phyloP scores from a whole-genome alignment of 2,797 vertebrate species.

The Dallia pectoralis region DNA sequence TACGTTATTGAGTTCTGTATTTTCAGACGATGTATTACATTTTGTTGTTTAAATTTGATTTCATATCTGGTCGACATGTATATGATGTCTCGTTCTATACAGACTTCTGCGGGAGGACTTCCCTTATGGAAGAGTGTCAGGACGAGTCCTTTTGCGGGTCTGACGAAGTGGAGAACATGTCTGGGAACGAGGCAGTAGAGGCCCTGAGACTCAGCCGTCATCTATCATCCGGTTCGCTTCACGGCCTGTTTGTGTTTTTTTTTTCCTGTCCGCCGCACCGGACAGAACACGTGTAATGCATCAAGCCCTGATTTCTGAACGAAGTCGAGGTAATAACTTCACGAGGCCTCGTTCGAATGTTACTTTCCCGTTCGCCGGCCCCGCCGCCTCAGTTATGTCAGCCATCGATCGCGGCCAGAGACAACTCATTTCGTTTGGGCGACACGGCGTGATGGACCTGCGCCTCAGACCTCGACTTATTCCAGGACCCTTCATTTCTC shows the following conservation, averaged over 20 bases:
- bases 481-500: slow-evolving; percentile 83
- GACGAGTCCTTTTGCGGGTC: background rate
- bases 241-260: slow-evolving; percentile 57
- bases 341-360: slow-evolving; percentile 64
- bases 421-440: slow-evolving; percentile 96
- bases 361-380: slow-evolving; percentile 34
- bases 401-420: slow-evolving; percentile 87
- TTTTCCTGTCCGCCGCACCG: slow-evolving; percentile 56
- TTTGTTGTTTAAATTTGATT: no score
- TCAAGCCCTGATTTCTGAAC: slow-evolving; percentile 84
- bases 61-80: no score
- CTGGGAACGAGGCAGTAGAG: slow-evolving; percentile 32
- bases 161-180: background rate
- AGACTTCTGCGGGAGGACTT: background rate
- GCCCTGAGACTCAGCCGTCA: slow-evolving; percentile 54
- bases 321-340: slow-evolving; percentile 82
- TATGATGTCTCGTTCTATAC: no score
- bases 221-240: slow-evolving; percentile 67
- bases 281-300: slow-evolving; percentile 74
- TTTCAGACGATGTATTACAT: background rate
- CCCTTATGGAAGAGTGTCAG: background rate
- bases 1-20: background rate
- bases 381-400: slow-evolving; percentile 75
- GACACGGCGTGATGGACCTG: slow-evolving; percentile 89
- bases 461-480: slow-evolving; percentile 63